A percentile compares a stretch with the other conserved stretches of the same genome.
Evolutionary conservation across 92 coral and sea anemone species (phyloP).

Genomic region (Pocillopora meandrina): DNA sequence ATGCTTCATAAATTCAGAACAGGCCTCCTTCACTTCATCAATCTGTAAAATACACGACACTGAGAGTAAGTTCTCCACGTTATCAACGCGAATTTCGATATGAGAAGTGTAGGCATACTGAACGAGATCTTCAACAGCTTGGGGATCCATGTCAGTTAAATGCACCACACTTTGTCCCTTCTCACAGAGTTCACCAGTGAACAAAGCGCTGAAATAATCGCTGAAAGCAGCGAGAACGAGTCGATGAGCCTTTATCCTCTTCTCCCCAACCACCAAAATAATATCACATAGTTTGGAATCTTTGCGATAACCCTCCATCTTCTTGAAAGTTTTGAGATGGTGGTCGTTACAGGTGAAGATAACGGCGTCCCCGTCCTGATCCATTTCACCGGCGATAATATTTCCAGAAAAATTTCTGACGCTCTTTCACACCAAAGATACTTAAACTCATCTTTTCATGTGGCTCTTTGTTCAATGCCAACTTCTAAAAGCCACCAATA

Average conservation of each 20-base stretch:
- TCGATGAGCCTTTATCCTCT: slow-evolving; percentile 85
- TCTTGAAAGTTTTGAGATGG: slow-evolving; percentile 72
- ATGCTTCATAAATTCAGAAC: slow-evolving; percentile 96
- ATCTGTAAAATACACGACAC: slow-evolving; percentile 95
- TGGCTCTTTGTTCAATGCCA: neutral
- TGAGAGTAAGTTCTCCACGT: slow-evolving; percentile 88
- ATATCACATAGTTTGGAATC: slow-evolving; percentile 91
- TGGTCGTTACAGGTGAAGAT: slow-evolving; percentile 67
- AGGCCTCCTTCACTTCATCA: slow-evolving; percentile 88
- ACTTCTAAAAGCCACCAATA: neutral
- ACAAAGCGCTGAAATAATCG: slow-evolving; percentile 99
- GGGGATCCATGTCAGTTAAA: slow-evolving; percentile 89
- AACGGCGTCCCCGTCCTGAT: slow-evolving; percentile 69
- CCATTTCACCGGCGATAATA: slow-evolving; percentile 50
- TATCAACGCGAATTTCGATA: slow-evolving; percentile 92
- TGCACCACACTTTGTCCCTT: slow-evolving; percentile 76
- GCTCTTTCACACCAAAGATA: neutral
- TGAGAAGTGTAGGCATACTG: slow-evolving; percentile 92
- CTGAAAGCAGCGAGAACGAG: slow-evolving; percentile 96
- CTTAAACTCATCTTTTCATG: neutral
- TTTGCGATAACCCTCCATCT: slow-evolving; percentile 82
- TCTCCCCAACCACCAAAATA: slow-evolving; percentile 86
- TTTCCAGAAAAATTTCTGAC: neutral
- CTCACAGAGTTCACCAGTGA: slow-evolving; percentile 92
- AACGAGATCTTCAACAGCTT: slow-evolving; percentile 84